Evolutionary conservation across 2,113 vertebrate species (phyloP).

Genomic region (Chaetodon auriga): DNA sequence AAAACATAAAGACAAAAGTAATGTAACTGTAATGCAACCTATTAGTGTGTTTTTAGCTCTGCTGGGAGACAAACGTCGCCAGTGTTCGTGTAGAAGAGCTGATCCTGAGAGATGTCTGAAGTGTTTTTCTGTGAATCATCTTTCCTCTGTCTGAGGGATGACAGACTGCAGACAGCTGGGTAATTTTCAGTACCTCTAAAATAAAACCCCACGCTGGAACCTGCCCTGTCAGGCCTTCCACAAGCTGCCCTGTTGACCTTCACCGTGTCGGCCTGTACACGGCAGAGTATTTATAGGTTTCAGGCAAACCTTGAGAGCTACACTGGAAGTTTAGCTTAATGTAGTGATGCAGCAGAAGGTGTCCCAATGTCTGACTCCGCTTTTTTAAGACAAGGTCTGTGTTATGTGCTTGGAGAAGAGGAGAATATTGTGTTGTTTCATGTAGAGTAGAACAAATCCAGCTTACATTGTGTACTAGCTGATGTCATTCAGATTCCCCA

Average conservation of each 20-base stretch:
- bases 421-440: not conserved
- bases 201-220: constrained; percentile 18
- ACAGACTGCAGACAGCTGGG: constrained; percentile 31
- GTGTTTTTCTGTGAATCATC: constrained; percentile 1
- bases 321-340: not conserved
- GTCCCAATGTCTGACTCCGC: not conserved
- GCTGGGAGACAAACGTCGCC: too few relatives aligned
- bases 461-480: not conserved
- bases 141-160: not conserved
- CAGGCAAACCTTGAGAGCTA: not conserved
- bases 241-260: constrained; percentile 24
- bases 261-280: not conserved
- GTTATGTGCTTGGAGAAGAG: not conserved
- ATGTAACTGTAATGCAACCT: too few relatives aligned
- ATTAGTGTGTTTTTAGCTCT: too few relatives aligned
- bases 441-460: not conserved
- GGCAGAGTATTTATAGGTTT: constrained; percentile 18
- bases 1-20: too few relatives aligned
- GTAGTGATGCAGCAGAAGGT: not conserved
- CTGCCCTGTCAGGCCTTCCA: not conserved
- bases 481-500: not conserved
- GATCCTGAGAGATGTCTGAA: too few relatives aligned
- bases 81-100: too few relatives aligned
- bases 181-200: constrained; percentile 27
- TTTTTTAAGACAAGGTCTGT: not conserved